Evolutionary conservation across 2,888 invertebrate genomes (phyloP).

Genomic region (Platerodrilus igneus): DNA sequence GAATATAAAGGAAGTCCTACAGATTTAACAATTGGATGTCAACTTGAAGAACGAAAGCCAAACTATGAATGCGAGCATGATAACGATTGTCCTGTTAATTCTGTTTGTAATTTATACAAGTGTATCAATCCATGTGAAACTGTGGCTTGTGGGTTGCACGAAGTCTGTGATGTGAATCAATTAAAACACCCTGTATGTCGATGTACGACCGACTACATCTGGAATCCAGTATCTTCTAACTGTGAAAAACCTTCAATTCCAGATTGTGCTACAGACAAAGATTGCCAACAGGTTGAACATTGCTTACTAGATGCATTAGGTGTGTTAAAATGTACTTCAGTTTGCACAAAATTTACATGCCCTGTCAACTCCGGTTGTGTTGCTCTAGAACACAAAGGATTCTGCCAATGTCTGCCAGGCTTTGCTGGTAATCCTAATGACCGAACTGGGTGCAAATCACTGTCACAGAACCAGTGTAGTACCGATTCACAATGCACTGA

Average conservation of each 20-base stretch:
- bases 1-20: constrained; percentile 79
- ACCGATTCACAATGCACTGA: constrained; percentile 80
- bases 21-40: constrained; percentile 74
- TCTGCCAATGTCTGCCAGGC: constrained; percentile 79
- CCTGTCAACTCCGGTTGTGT: constrained; percentile 79
- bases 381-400: constrained; percentile 66
- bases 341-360: constrained; percentile 78
- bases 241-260: constrained; percentile 87
- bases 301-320: constrained; percentile 82
- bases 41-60: constrained; percentile 58
- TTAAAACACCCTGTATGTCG: constrained; percentile 71
- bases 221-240: constrained; percentile 75
- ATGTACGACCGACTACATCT: constrained; percentile 71
- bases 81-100: constrained; percentile 66
- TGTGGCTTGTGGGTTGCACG: constrained; percentile 78
- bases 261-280: constrained; percentile 66
- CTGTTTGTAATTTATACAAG: constrained; percentile 64
- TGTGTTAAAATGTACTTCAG: constrained; percentile 74
- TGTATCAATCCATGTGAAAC: constrained; percentile 77
- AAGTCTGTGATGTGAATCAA: constrained; percentile 66
- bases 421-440: constrained; percentile 88
- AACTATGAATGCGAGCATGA: constrained; percentile 63
- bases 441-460: constrained; percentile 75
- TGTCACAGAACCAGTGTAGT: constrained; percentile 69
- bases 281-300: constrained; percentile 66